Conservation (phyloP, 2,113 vertebrate genomes). For the Elaphurus davidianus region DNA sequence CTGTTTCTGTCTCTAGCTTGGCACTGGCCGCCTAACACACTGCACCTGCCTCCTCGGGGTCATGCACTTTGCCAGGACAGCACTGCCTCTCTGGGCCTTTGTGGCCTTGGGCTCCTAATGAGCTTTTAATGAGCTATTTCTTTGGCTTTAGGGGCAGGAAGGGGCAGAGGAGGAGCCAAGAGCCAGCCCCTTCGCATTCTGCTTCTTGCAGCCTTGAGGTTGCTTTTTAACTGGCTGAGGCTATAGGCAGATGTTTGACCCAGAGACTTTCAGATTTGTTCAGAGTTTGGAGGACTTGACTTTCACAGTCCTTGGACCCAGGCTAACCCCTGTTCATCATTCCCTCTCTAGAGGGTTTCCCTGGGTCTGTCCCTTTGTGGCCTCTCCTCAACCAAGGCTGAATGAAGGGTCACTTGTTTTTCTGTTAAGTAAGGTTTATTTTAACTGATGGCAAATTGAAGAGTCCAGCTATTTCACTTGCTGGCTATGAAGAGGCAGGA, state of each 20-base stretch:
- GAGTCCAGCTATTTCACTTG: background rate
- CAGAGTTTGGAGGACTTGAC: background rate
- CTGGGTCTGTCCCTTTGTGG: background rate
- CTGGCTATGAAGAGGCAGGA: background rate
- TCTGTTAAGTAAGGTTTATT: background rate
- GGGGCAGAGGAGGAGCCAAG: background rate
- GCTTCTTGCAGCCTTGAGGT: background rate
- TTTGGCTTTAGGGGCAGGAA: constrained; percentile 46
- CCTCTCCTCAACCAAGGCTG: background rate
- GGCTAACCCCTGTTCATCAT: background rate
- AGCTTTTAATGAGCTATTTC: constrained; percentile 76
- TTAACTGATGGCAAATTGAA: background rate
- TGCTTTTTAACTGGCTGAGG: background rate
- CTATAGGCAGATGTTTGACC: background rate
- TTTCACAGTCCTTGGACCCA: background rate
- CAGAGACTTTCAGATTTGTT: background rate
- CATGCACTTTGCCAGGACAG: background rate
- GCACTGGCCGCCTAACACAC: background rate
- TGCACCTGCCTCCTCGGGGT: background rate
- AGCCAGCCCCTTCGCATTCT: background rate
- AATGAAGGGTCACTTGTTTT: background rate
- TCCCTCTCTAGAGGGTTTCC: background rate
- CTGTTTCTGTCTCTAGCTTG: constrained; percentile 41
- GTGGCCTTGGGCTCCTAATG: constrained; percentile 66
- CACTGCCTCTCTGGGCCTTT: background rate